phyloP scores from a whole-genome alignment of 2,888 invertebrate species.

The Tiliacea aurago region DNA sequence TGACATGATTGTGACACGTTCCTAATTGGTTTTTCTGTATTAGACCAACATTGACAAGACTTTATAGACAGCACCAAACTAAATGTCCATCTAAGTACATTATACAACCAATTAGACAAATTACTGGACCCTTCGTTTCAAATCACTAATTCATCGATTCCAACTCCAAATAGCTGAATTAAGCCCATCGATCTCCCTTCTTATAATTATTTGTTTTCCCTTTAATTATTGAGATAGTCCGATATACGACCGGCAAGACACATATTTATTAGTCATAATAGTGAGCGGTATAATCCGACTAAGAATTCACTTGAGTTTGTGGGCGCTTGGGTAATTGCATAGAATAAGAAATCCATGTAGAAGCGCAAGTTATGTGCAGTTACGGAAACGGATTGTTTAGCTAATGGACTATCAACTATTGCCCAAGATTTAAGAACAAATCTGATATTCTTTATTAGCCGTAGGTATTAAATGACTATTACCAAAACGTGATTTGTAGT shows the following conservation, averaged over 20 bases:
- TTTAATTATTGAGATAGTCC: constrained; percentile 21
- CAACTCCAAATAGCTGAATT: constrained; percentile 8
- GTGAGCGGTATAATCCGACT: constrained; percentile 7
- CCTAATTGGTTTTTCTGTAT: background rate
- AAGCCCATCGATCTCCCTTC: constrained; percentile 7
- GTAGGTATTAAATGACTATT: background rate
- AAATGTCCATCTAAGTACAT: background rate
- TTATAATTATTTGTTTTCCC: constrained; percentile 9
- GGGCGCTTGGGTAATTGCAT: constrained; percentile 33
- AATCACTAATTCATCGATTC: constrained; percentile 3
- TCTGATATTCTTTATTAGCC: background rate
- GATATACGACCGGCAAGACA: constrained; percentile 16
- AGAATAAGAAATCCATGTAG: constrained; percentile 25
- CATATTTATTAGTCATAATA: constrained; percentile 32
- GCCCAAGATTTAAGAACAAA: background rate
- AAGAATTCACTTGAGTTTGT: constrained; percentile 42
- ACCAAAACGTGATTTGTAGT: too few relatives aligned
- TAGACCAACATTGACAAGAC: background rate
- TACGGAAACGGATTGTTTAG: background rate
- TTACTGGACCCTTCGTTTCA: constrained; percentile 6
- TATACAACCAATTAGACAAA: background rate
- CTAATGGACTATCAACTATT: background rate
- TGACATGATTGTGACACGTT: background rate
- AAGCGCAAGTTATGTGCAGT: background rate
- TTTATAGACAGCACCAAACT: constrained; percentile 7